These are phyloP conservation scores for Pardalotus punctatus DNA, from an alignment of 2,113 vertebrate species.

Conservation along the genomic window DNA sequence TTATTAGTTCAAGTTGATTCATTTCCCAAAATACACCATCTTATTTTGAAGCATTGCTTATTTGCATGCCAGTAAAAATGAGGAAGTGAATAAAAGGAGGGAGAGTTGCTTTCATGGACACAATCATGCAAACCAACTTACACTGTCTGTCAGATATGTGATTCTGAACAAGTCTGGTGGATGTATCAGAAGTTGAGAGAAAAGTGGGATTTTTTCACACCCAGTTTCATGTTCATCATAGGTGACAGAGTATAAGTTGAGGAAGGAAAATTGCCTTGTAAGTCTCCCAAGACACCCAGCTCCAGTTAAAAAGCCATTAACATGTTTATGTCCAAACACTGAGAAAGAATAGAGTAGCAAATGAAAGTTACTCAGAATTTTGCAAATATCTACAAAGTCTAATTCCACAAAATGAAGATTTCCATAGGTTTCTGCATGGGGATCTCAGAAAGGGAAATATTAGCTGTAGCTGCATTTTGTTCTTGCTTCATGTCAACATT, in stretches of 20 bases:
- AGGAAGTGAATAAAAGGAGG: neutral
- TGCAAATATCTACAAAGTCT: accelerated
- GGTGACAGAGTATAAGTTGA: neutral
- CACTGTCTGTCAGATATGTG: neutral
- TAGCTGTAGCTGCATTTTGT: neutral
- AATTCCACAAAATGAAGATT: neutral
- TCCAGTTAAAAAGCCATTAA: neutral
- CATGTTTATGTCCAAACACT: neutral
- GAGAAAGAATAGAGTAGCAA: neutral
- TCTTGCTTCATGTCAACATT: neutral
- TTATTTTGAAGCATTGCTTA: neutral
- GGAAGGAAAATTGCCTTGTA: neutral
- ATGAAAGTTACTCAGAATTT: neutral
- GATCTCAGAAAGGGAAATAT: neutral
- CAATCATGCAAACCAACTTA: neutral
- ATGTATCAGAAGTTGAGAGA: neutral
- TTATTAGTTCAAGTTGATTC: neutral
- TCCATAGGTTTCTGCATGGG: neutral
- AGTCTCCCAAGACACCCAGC: neutral
- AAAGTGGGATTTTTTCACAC: neutral
- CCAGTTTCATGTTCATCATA: neutral
- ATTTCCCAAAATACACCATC: neutral
- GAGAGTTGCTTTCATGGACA: neutral
- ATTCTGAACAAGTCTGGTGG: neutral
- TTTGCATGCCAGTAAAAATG: neutral